Conservation (phyloP, 2,113 vertebrate species). For the Gavia stellata region DNA sequence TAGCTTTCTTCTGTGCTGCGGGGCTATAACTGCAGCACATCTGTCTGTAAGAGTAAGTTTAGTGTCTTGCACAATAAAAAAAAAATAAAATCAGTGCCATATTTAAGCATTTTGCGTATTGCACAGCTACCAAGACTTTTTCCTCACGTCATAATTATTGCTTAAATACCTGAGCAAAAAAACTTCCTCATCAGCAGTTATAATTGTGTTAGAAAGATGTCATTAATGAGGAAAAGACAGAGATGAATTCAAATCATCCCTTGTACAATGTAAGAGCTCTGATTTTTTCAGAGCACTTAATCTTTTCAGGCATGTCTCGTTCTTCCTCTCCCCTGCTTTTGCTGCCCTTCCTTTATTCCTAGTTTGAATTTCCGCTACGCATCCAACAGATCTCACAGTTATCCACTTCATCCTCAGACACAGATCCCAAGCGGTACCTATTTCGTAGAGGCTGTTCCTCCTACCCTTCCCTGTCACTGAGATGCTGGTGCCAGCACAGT, state of each 20-base stretch:
- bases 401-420: neutral
- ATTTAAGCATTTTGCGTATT: neutral
- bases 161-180: neutral
- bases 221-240: neutral
- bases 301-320: neutral
- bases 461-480: neutral
- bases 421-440: neutral
- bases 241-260: neutral
- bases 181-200: neutral
- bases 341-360: neutral
- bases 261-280: rapidly evolving
- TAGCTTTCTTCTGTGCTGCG: neutral
- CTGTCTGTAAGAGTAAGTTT: neutral
- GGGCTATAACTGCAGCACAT: neutral
- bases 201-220: neutral
- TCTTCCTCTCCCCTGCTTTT: neutral
- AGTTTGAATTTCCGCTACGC: neutral
- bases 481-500: neutral
- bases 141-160: neutral
- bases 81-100: neutral
- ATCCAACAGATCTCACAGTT: neutral
- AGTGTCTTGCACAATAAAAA: neutral
- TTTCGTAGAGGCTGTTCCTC: neutral
- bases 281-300: neutral
- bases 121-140: neutral